phyloP scores from a whole-genome alignment of 2,797 vertebrate genomes.

The Austrolebias charrua region DNA sequence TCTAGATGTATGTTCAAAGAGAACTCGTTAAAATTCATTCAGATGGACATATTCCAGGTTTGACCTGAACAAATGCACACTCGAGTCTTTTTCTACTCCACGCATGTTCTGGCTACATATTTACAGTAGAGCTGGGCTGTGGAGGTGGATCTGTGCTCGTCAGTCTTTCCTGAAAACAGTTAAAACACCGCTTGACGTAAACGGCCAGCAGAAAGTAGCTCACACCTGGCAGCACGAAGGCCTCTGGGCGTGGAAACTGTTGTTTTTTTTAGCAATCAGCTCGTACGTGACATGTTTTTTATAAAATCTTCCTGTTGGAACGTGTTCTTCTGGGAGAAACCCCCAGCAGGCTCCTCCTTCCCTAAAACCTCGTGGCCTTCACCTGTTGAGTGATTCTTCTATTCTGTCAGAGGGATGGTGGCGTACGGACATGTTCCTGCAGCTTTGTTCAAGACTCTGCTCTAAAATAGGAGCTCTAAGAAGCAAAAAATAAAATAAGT shows the following conservation, averaged over 20 bases:
- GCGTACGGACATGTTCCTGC: conserved; percentile 27
- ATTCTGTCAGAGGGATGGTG: conserved; percentile 43
- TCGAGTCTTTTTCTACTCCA: conserved; percentile 52
- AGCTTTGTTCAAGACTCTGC: conserved; percentile 4
- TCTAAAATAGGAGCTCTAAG: conserved; percentile 13
- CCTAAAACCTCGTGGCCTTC: conserved; percentile 17
- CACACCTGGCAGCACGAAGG: conserved; percentile 49
- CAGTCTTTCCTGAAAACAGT: conserved; percentile 44
- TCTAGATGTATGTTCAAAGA: too few relatives aligned
- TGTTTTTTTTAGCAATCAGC: conserved; percentile 56
- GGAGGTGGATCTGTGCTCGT: conserved; percentile 42
- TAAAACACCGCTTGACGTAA: conserved; percentile 41
- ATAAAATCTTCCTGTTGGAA: conserved; percentile 45
- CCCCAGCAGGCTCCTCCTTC: conserved; percentile 31
- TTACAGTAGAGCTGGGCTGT: conserved; percentile 70
- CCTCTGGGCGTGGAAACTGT: conserved; percentile 58
- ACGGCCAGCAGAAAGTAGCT: conserved; percentile 23
- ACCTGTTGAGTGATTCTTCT: conserved; percentile 56
- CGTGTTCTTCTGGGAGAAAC: conserved; percentile 45
- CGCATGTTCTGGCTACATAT: conserved; percentile 80
- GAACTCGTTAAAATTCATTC: not conserved
- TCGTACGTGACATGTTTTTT: conserved; percentile 55
- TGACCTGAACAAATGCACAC: conserved; percentile 49
- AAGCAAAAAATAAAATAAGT: conserved; percentile 12
- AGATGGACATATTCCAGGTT: conserved; percentile 24